Evolutionary conservation across 2,797 vertebrate genomes (phyloP), one percentile per base, ranked within the genome.

Genomic region (Saguinus oedipus): DNA sequence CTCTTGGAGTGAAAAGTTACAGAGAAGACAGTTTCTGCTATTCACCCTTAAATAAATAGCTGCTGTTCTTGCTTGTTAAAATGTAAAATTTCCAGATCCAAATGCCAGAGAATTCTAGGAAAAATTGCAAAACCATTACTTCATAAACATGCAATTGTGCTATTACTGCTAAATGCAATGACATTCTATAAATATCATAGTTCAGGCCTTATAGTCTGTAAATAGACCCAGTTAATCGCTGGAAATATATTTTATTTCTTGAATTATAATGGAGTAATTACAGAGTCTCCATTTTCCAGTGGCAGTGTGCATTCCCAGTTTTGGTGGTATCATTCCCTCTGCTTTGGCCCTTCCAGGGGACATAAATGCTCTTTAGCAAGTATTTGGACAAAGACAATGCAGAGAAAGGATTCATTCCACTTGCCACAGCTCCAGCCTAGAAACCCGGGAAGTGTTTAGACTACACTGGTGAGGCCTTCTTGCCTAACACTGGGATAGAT

Each of bases 101-200:
- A 70, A 94, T 97, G 93, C 96, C 97, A 97, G 92, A 90, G 97
- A 96, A 90, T 26, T 94, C 90, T 93, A 94, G 96, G 97, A 95
- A 93, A 93, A 98, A 97, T 76, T 97, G 92, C 68, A 92, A 97
- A 98, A 97, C 97, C 74, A 68, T 15, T 5, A 87, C 90, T 98
- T 98, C 84, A 82, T 97, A 97, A 97, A 96, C 97, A 97, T 86
- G 90, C 94, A 92, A 97, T 98, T 98, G 95, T 97, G 96, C 96
- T 96, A 96, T 97, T 98, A 96, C 92, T 97, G 96, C 76, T 95
- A 88, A 97, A 80, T 97, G 96, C 30, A 53, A 95, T 97, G 97
- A 87, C 97, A 95, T 97, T 97, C 97, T 97, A 98, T 97, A 98
- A 98, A 98, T 98, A 98, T 96, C 97, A 74, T 78, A 91, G 94